A percentile compares a stretch with the other conserved stretches of the same genome.
Conservation (phyloP, 2,797 vertebrate species). For the Bradypodion pumilum region DNA sequence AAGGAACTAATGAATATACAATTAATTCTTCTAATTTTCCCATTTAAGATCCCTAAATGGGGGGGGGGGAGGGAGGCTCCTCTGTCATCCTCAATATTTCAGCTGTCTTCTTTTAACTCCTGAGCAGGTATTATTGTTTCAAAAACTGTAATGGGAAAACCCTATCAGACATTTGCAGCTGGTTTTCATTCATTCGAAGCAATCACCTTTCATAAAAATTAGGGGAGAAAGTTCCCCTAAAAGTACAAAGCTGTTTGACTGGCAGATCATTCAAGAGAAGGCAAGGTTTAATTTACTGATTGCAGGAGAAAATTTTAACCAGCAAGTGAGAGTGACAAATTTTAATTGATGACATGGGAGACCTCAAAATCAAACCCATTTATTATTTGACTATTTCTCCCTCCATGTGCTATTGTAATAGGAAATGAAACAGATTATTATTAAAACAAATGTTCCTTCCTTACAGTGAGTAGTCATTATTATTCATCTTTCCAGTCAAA, state of each 20-base stretch:
- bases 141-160: no score
- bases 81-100: accelerated
- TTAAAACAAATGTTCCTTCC: neutral
- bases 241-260: no score
- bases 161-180: no score
- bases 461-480: no score
- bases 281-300: neutral
- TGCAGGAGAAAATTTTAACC: neutral
- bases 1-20: neutral
- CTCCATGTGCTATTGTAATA: neutral
- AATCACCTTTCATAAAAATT: no score
- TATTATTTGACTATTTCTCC: neutral
- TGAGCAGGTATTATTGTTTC: no score
- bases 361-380: neutral
- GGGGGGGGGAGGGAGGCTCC: neutral
- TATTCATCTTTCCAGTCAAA: no score
- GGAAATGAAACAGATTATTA: neutral
- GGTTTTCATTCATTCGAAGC: no score
- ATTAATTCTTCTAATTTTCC: neutral
- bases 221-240: no score
- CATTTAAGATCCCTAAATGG: neutral
- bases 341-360: neutral
- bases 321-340: neutral
- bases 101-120: neutral
- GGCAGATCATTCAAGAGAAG: no score